phyloP scores from a whole-genome alignment of 2,797 vertebrate species.

The Tokudaia muenninki region DNA sequence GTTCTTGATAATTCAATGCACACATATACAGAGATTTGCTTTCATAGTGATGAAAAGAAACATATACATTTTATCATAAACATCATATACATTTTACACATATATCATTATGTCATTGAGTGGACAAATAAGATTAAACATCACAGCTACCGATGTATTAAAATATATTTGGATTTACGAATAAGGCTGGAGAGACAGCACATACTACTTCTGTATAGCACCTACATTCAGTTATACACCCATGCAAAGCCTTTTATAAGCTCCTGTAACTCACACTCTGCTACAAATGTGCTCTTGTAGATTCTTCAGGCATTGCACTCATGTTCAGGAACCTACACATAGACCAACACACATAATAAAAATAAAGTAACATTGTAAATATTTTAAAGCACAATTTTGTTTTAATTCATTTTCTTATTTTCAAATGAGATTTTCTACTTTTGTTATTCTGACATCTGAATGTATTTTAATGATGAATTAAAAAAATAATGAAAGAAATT shows the following conservation, averaged over 20 bases:
- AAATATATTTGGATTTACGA: not conserved
- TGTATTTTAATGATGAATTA: slow-evolving; percentile 9
- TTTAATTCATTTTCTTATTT: not conserved
- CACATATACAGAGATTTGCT: not conserved
- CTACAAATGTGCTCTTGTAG: not conserved
- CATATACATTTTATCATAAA: too few species aligned
- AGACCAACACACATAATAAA: too few species aligned
- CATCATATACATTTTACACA: too few species aligned
- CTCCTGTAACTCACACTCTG: not conserved
- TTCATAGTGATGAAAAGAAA: not conserved
- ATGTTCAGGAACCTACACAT: not conserved
- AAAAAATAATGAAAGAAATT: slow-evolving; percentile 14
- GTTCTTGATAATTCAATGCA: not conserved
- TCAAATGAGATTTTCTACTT: not conserved
- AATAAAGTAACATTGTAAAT: not conserved
- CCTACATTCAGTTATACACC: not conserved
- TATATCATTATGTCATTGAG: not conserved
- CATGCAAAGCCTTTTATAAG: not conserved
- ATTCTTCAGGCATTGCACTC: not conserved
- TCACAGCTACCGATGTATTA: not conserved
- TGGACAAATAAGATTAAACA: not conserved
- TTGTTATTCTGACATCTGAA: not conserved
- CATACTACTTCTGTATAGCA: not conserved
- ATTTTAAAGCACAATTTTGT: not conserved
- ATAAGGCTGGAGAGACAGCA: not conserved